Conservation (phyloP, 2,113 vertebrate species). For the Pandion haliaetus region DNA sequence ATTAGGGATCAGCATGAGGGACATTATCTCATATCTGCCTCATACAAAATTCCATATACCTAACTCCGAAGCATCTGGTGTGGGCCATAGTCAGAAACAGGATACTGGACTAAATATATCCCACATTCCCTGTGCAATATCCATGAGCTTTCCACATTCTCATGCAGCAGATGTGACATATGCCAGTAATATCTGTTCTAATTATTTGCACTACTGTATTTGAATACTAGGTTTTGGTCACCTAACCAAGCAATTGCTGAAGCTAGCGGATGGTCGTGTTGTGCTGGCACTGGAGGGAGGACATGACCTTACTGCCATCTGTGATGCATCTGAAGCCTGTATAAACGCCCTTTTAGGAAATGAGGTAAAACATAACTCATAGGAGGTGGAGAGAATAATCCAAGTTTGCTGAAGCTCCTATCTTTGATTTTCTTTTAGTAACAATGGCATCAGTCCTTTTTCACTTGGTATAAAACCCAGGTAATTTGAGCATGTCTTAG, state of each 20-base stretch:
- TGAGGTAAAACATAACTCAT: conserved; percentile 72
- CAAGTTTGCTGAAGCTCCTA: neutral
- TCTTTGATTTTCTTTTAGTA: neutral
- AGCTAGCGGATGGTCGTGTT: conserved; percentile 72
- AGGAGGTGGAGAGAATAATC: neutral
- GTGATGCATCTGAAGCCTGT: conserved; percentile 80
- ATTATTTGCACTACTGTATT: conserved; percentile 55
- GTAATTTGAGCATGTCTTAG: neutral
- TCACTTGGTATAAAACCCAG: neutral
- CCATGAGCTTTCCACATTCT: neutral
- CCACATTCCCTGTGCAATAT: neutral
- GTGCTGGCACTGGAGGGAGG: conserved; percentile 75
- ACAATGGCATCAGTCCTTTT: neutral
- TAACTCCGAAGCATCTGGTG: neutral
- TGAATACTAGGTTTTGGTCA: conserved; percentile 74
- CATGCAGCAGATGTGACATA: neutral
- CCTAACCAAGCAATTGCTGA: conserved; percentile 78
- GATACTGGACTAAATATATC: neutral
- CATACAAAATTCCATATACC: neutral
- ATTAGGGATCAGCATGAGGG: neutral
- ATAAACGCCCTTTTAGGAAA: conserved; percentile 82
- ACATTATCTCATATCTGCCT: neutral
- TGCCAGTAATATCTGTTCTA: neutral
- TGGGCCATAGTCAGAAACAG: neutral
- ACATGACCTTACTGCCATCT: conserved; percentile 79